These are phyloP conservation scores for Platygyra sinensis DNA, from an alignment of 64 coral and sea anemone genomes.

Conservation along the genomic window DNA sequence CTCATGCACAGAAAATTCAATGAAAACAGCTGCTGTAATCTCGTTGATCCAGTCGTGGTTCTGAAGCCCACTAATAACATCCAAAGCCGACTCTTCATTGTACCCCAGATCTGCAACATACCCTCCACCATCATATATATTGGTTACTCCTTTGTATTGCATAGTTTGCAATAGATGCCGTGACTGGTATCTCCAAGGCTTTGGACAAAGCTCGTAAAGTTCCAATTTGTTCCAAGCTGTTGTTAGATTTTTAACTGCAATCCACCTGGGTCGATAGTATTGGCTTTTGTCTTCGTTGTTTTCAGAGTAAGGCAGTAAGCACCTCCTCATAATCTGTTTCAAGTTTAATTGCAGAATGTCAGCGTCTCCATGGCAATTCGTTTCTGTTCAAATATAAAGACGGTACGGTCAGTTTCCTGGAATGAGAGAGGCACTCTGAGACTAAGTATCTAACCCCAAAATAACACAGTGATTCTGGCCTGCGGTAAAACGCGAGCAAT, in stretches of 20 bases:
- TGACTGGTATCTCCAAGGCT: conserved; percentile 43
- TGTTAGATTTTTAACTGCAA: background rate
- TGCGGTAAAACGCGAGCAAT: too few species aligned
- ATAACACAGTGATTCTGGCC: too few species aligned
- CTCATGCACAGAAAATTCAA: conserved; percentile 54
- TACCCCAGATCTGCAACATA: conserved; percentile 48
- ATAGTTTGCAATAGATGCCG: background rate
- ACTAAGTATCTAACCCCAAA: too few species aligned
- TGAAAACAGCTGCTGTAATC: conserved; percentile 1
- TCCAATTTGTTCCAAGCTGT: too few species aligned
- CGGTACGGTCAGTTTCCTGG: too few species aligned
- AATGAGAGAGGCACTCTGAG: too few species aligned
- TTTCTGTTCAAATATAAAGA: background rate
- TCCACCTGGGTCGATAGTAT: conserved; percentile 14
- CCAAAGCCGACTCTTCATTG: background rate
- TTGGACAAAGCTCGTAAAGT: conserved; percentile 5
- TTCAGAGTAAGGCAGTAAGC: background rate
- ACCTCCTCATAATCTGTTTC: background rate
- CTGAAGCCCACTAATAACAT: background rate
- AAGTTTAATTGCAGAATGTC: background rate
- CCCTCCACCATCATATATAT: conserved; percentile 35
- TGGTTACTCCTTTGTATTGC: background rate
- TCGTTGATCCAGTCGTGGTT: conserved; percentile 26
- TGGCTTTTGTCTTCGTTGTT: background rate
- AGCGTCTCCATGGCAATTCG: background rate